Evolutionary conservation across 2,113 vertebrate species (phyloP), one percentile per base, ranked within the genome.

Genomic region (Pao palembangensis): DNA sequence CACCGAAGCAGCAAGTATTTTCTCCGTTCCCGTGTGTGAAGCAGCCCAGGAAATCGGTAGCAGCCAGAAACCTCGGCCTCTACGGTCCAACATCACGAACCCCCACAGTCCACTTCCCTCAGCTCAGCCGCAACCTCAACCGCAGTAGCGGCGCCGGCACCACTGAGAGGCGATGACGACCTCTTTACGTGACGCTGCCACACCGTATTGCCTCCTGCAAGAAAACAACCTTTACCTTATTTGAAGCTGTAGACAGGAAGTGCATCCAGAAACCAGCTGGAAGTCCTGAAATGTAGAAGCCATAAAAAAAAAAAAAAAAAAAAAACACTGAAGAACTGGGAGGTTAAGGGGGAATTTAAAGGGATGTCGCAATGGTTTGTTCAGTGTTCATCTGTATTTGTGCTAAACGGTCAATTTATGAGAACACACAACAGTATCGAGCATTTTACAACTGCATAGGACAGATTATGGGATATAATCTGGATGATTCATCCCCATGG

Each of bases 1-100:
- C 78, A 66, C 58, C 85, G 16, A 82, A 57, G 43, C 41, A 94
- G 65, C 71, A 76, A 3, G 64, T 91, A 76, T 99, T 95, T 69
- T 96, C 92, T 46, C 96, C 96, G 7, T 99, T 99, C 51, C 97
- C 97, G 5, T 93, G 88, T 0, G 88, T 98, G 53, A 99, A 99
- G 73, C 95, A 93, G 8, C 96, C 95, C 55, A 91, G 94, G 38
- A 97, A 94, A 67, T 99, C 97, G 0, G 69, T 89, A 0, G 92
- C 96, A 0, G 97, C 97, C 67, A 89, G 96, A 63, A 99, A 96
- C 86, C 86, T 99, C 54, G 97, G 97, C 3, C 87, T 99, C 0
- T 99, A 99, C 6, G 96, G 95, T 1, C 96, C 97, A 7, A 97
- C 93, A 0, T 89, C 95, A 55, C 89, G 95, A 83, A 99, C 94